A percentile compares a stretch with the other conserved stretches of the same genome.
Conservation (phyloP, 23 tunicate genomes). For the Halocynthia aurantium region DNA sequence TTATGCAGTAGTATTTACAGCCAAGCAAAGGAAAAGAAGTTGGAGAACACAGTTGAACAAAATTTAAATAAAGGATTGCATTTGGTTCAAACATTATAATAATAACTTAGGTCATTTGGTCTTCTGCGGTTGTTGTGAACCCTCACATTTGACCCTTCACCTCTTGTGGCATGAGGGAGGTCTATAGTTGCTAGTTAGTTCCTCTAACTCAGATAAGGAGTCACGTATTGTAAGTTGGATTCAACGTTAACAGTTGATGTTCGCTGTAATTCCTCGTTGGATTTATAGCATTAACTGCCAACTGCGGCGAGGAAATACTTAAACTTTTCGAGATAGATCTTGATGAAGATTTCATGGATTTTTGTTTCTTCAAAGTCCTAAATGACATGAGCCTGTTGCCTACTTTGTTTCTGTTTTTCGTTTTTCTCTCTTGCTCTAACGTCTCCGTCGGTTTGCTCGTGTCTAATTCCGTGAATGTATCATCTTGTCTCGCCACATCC, state of each 20-base stretch:
- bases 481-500: constrained; percentile 30
- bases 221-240: neutral
- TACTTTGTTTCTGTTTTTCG: neutral
- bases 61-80: too few relatives aligned
- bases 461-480: neutral
- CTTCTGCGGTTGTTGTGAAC: neutral
- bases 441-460: neutral
- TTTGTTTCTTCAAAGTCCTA: neutral
- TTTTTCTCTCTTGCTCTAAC: constrained; percentile 4
- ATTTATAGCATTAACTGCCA: constrained; percentile 54
- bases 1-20: too few relatives aligned
- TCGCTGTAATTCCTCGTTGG: constrained; percentile 29
- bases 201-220: neutral
- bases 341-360: neutral
- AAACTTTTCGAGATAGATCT: constrained; percentile 42
- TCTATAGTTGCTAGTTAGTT: too few relatives aligned
- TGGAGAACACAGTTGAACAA: too few relatives aligned
- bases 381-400: constrained; percentile 21
- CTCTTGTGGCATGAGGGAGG: too few relatives aligned
- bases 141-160: neutral
- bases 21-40: too few relatives aligned
- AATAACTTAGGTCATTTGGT: neutral
- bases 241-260: constrained; percentile 8
- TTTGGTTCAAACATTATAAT: too few relatives aligned
- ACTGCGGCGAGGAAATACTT: constrained; percentile 72